Evolutionary conservation across 2,888 invertebrate species (phyloP).

Genomic region (Spisula subtruncata): DNA sequence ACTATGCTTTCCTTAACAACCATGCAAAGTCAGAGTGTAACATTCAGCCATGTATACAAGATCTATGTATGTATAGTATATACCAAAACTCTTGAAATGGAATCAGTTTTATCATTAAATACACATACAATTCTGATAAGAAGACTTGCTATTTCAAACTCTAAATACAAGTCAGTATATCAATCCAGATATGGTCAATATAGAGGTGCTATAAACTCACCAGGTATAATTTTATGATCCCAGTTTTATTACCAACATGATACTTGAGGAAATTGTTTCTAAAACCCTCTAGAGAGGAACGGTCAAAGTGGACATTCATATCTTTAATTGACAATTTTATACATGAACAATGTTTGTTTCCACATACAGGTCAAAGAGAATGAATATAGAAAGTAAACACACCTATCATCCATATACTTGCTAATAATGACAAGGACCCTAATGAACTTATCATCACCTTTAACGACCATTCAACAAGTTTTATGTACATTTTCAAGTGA

Average conservation of each 20-base stretch:
- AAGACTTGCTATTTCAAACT: conserved; percentile 34
- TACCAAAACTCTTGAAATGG: conserved; percentile 35
- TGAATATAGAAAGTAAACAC: neutral
- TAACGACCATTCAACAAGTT: no score
- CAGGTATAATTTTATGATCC: conserved; percentile 40
- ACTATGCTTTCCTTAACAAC: conserved; percentile 5
- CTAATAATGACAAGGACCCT: no score
- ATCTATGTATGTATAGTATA: conserved; percentile 19
- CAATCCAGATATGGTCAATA: conserved; percentile 59
- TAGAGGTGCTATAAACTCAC: conserved; percentile 40
- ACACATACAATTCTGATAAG: conserved; percentile 43
- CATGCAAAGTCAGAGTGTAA: neutral
- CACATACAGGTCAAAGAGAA: neutral
- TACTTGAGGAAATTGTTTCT: conserved; percentile 39
- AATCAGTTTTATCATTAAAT: conserved; percentile 54
- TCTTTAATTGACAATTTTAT: neutral
- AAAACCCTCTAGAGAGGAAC: neutral
- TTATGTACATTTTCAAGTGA: no score
- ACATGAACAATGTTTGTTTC: conserved; percentile 9
- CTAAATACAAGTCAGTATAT: neutral
- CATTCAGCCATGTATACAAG: neutral
- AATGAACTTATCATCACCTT: no score
- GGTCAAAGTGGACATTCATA: neutral
- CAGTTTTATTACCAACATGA: conserved; percentile 34
- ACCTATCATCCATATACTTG: no score